Evolutionary conservation across 2,797 vertebrate species (phyloP).

Genomic region (Mallotus villosus): DNA sequence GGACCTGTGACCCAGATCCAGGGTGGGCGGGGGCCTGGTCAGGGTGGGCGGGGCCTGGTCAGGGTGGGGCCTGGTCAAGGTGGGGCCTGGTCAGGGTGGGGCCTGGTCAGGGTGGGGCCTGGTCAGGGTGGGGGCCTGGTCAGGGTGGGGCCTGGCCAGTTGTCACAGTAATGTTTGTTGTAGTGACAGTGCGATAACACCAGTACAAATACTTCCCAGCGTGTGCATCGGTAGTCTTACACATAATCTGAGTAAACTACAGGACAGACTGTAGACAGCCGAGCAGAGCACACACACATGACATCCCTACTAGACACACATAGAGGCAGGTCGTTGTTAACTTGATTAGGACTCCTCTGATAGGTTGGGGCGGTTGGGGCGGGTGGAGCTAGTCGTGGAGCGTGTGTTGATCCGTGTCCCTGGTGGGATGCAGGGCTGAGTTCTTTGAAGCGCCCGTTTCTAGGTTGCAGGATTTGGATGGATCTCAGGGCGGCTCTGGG

Average conservation of each 20-base stretch:
- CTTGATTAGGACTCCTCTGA: slow-evolving; percentile 33
- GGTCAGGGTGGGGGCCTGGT: slow-evolving; percentile 31
- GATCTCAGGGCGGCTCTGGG: not conserved
- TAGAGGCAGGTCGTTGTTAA: slow-evolving; percentile 13
- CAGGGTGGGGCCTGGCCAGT: not conserved
- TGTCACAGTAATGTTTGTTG: no score
- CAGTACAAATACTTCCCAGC: no score
- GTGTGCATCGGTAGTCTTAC: no score
- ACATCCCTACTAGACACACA: no score
- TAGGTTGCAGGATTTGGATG: not conserved
- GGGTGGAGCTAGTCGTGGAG: not conserved
- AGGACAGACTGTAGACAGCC: no score
- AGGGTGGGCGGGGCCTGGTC: slow-evolving; percentile 38
- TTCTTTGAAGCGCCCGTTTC: not conserved
- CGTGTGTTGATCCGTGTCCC: slow-evolving; percentile 10
- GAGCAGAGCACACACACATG: no score
- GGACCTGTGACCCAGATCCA: slow-evolving; percentile 25
- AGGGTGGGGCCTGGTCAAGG: slow-evolving; percentile 43
- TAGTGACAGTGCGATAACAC: no score
- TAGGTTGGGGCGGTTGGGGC: slow-evolving; percentile 15
- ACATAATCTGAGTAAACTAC: no score
- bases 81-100: slow-evolving; percentile 45
- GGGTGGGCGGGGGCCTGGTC: slow-evolving; percentile 46
- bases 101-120: slow-evolving; percentile 25
- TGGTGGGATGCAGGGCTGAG: slow-evolving; percentile 23